Evolutionary conservation across 2,888 invertebrate genomes (phyloP), one percentile per base, ranked within the genome.

Genomic region (Drosophila recens): DNA sequence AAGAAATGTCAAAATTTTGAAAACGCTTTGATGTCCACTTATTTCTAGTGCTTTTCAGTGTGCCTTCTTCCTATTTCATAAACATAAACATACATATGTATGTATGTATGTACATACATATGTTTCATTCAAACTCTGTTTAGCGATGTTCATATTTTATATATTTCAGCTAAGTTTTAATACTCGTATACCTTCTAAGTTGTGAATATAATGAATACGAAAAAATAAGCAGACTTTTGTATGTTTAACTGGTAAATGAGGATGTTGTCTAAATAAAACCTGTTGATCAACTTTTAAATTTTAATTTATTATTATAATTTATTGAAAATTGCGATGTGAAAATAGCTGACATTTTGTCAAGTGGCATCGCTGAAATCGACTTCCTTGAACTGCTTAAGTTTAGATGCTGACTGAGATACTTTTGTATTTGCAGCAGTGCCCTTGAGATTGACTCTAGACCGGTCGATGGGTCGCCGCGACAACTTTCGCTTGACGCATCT

Each of bases 161-260:
- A 5, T 30, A 30, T 30, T 30, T n/a, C n/a, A n/a, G 1, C 30
- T 27, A 27, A 30, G 30, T 9, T 30, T 9, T 11, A 34, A 11
- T 11, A 34, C 34, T 34, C 9, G 2, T 10, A 10, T 33, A 38
- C n/a, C 5, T 38, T 38, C n/a, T 38, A 3, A 40, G 15, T 15
- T 15, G n/a, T 40, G 15, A 62, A 57, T 54, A 34, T 58, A 75
- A 65, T 48, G 54, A 75, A 74, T 69, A 56, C 54, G 54, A 74
- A 73, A 68, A 63, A 30, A 34, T 34, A 4, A 51, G 20, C 11
- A 20, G 49, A 13, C 8, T 20, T 20, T 6, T 36, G 20, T 49
- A 13, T 1, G 10, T 13, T 15, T 30, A 27, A 15, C 38, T n/a
- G n/a, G n/a, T 38, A 43, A 17, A 43, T 43, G 20, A 20, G 9